Percentiles rank a stretch among this genome's conserved stretches.
These are phyloP conservation scores for Anneissia japonica DNA, from an alignment of 35 echinoderm and acorn worm genomes.

Conservation along the genomic window DNA sequence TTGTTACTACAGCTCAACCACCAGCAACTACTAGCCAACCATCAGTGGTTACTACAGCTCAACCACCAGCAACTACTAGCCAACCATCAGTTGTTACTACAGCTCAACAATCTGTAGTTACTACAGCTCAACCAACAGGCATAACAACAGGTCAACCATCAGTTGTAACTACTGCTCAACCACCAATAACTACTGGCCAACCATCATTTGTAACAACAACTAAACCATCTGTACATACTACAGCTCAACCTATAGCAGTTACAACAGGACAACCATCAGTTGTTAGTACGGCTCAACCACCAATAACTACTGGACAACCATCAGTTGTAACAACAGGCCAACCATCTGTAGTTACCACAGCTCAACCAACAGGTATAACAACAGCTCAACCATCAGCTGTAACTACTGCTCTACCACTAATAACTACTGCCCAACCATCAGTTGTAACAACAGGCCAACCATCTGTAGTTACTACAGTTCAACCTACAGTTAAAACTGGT, in stretches of 20 bases:
- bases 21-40: too few relatives aligned
- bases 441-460: too few relatives aligned
- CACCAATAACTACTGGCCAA: background rate
- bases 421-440: too few relatives aligned
- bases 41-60: too few relatives aligned
- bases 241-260: background rate
- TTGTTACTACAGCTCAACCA: background rate
- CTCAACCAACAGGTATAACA: background rate
- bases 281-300: background rate
- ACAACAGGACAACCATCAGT: background rate
- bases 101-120: background rate
- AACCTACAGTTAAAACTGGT: too few relatives aligned
- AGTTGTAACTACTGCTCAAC: too few relatives aligned
- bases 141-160: too few relatives aligned
- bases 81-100: background rate
- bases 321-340: background rate
- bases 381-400: background rate
- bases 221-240: too few relatives aligned
- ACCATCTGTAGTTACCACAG: background rate
- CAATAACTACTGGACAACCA: background rate
- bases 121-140: too few relatives aligned
- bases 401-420: background rate
- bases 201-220: background rate
- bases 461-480: too few relatives aligned
- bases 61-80: background rate